phyloP scores from a whole-genome alignment of 37 sponge, comb jelly and placozoan genomes.

The Spongia lamella region DNA sequence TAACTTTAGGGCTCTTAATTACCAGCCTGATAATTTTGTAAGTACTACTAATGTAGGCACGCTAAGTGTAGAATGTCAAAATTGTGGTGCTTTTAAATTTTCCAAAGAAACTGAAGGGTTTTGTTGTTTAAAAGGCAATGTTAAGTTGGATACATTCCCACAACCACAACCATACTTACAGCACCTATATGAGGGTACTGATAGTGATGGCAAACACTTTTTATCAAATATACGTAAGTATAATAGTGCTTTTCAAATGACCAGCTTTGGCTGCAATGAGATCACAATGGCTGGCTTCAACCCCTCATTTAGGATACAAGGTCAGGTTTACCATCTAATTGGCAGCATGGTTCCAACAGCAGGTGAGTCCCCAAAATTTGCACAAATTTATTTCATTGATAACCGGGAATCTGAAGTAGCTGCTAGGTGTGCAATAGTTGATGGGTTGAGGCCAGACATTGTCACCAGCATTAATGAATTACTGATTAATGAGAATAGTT shows the following conservation, averaged over 20 bases:
- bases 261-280: conserved; percentile 30
- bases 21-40: too few relatives aligned
- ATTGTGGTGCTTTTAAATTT: conserved; percentile 25
- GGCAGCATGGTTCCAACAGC: conserved; percentile 39
- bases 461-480: not conserved
- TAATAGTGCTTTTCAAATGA: conserved; percentile 14
- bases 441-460: conserved; percentile 13
- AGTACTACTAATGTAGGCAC: not conserved
- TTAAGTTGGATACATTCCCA: conserved; percentile 6
- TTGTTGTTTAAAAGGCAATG: conserved; percentile 27
- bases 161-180: conserved; percentile 14
- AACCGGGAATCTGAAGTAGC: not conserved
- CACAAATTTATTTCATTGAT: conserved; percentile 24
- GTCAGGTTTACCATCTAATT: conserved; percentile 44
- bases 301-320: conserved; percentile 51
- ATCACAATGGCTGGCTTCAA: conserved; percentile 22
- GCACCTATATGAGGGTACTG: conserved; percentile 4
- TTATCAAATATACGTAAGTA: not conserved
- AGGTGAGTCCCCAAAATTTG: conserved; percentile 32
- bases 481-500: conserved; percentile 7
- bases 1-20: too few relatives aligned
- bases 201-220: conserved; percentile 24
- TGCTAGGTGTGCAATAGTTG: not conserved
- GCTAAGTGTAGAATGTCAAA: not conserved
- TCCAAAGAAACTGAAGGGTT: conserved; percentile 13